These are phyloP conservation scores for Drosophila lowei DNA, from an alignment of 1,140 invertebrate species.

Conservation along the genomic window DNA sequence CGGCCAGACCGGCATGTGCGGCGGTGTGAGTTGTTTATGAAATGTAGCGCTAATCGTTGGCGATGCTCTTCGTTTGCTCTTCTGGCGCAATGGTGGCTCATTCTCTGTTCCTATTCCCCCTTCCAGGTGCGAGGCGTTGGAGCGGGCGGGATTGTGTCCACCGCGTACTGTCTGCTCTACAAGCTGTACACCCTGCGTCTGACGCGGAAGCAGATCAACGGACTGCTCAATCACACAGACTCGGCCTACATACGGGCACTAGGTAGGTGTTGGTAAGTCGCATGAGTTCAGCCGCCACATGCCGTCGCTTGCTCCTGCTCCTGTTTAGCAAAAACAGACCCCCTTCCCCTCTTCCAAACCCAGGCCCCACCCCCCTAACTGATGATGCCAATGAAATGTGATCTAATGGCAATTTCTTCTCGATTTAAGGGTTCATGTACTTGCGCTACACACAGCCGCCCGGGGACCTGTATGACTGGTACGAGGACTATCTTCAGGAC, in stretches of 20 bases:
- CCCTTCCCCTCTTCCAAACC: not conserved
- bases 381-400: no score
- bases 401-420: no score
- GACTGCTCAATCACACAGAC: slow-evolving; percentile 96
- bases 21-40: slow-evolving; percentile 91
- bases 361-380: no score
- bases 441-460: slow-evolving; percentile 98
- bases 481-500: slow-evolving; percentile 97
- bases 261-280: slow-evolving; percentile 98
- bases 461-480: slow-evolving; percentile 97
- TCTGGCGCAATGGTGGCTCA: no score
- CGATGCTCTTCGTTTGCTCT: slow-evolving; percentile 37
- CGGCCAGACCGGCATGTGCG: slow-evolving; percentile 99
- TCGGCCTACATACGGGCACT: slow-evolving; percentile 98
- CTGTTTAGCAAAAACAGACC: slow-evolving; percentile 7
- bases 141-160: slow-evolving; percentile 99
- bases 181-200: slow-evolving; percentile 98
- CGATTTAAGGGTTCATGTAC: slow-evolving; percentile 86
- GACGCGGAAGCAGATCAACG: slow-evolving; percentile 98
- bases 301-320: slow-evolving; percentile 75
- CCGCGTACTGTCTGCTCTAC: slow-evolving; percentile 94
- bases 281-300: slow-evolving; percentile 84
- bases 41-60: slow-evolving; percentile 84
- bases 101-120: not conserved
- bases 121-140: slow-evolving; percentile 96